Evolutionary conservation across 2,113 vertebrate species (phyloP).

Genomic region (Callaeas wilsoni): DNA sequence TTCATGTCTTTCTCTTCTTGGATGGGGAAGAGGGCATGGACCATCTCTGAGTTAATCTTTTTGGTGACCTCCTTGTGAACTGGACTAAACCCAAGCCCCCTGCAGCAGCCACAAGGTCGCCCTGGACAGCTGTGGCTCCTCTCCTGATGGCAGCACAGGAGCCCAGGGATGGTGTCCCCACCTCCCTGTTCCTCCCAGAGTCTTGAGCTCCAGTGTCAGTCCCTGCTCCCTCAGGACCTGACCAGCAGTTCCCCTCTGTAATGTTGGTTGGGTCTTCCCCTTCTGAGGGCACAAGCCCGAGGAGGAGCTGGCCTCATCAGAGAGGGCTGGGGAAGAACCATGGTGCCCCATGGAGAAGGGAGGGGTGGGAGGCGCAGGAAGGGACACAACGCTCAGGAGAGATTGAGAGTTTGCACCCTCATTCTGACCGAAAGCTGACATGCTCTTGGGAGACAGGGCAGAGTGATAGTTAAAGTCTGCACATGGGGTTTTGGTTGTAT

Average conservation of each 20-base stretch:
- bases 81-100: conserved; percentile 28
- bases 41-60: not conserved
- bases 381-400: not conserved
- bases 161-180: not conserved
- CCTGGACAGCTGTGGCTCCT: not conserved
- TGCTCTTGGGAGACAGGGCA: not conserved
- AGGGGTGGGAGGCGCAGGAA: not conserved
- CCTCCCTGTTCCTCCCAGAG: fast-evolving
- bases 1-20: not conserved
- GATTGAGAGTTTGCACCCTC: not conserved
- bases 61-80: conserved; percentile 64
- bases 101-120: not conserved
- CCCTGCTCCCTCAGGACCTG: not conserved
- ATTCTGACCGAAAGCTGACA: not conserved
- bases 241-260: not conserved
- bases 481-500: fast-evolving
- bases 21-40: not conserved
- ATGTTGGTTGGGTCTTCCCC: fast-evolving
- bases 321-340: not conserved
- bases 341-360: not conserved
- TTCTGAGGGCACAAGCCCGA: not conserved
- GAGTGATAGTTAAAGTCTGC: not conserved
- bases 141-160: not conserved
- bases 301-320: not conserved
- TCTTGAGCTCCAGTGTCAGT: fast-evolving